Conservation (phyloP, 2,888 invertebrate species). For the Hipparchia sbordonii region DNA sequence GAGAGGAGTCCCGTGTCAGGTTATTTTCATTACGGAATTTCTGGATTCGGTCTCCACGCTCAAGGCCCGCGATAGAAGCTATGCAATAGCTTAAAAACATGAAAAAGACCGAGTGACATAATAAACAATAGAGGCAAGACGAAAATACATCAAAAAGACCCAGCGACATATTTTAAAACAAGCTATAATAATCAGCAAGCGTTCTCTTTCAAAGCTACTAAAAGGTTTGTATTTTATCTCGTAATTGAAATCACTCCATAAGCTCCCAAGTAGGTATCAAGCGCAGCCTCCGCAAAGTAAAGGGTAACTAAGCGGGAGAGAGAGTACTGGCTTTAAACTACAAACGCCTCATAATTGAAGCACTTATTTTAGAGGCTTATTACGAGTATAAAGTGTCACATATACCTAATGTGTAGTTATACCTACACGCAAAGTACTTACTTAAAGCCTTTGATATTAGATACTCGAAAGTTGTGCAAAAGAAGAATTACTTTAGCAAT, state of each 20-base stretch:
- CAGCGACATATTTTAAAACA: background rate
- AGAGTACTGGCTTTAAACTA: slow-evolving; percentile 37
- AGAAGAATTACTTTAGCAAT: too few species aligned
- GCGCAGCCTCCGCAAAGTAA: slow-evolving; percentile 11
- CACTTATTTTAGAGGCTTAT: slow-evolving; percentile 38
- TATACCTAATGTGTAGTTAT: background rate
- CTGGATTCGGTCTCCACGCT: too few species aligned
- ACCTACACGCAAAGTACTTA: too few species aligned
- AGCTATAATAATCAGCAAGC: background rate
- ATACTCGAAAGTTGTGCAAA: too few species aligned
- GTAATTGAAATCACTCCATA: slow-evolving; percentile 23
- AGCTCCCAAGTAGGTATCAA: background rate
- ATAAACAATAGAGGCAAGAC: too few species aligned
- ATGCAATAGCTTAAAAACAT: too few species aligned
- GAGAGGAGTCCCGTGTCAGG: too few species aligned
- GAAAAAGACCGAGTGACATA: too few species aligned
- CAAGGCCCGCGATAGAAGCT: too few species aligned
- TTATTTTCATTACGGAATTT: too few species aligned
- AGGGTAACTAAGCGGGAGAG: slow-evolving; percentile 28
- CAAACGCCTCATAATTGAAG: slow-evolving; percentile 43
- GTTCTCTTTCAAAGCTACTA: background rate
- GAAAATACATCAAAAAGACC: too few species aligned
- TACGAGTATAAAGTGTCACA: slow-evolving; percentile 26
- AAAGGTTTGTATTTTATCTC: slow-evolving; percentile 25
- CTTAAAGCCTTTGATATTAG: slow-evolving; percentile 20